These are phyloP conservation scores for Plagodis dolabraria DNA, from an alignment of 2,888 invertebrate species.

Conservation along the genomic window DNA sequence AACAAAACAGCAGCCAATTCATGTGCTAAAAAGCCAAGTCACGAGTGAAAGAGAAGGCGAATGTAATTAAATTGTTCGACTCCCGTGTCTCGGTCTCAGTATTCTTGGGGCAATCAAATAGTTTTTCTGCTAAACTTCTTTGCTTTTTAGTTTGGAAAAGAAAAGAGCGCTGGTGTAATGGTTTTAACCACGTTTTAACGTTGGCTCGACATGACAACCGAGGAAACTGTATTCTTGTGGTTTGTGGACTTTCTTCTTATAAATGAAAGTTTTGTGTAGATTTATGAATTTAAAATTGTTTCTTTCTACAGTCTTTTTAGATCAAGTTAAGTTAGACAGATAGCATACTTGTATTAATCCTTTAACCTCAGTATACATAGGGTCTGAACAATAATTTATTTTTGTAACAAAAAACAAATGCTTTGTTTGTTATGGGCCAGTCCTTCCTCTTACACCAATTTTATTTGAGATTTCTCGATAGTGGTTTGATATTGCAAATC, in stretches of 20 bases:
- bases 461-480: too few species aligned
- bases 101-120: conserved; percentile 62
- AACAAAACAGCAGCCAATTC: conserved; percentile 17
- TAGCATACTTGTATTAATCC: too few species aligned
- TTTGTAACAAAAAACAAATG: too few species aligned
- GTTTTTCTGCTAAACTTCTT: conserved; percentile 60
- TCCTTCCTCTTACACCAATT: too few species aligned
- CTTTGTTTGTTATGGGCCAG: too few species aligned
- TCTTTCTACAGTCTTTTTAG: too few species aligned
- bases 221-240: conserved; percentile 17
- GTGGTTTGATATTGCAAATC: too few species aligned
- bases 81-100: conserved; percentile 54
- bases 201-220: conserved; percentile 38
- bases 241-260: conserved; percentile 9
- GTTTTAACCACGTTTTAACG: conserved; percentile 28
- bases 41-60: conserved; percentile 60
- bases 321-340: too few species aligned
- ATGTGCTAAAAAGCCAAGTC: conserved; percentile 52
- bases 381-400: too few species aligned
- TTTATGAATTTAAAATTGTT: background rate
- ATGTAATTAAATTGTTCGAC: conserved; percentile 77
- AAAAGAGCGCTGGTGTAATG: conserved; percentile 45
- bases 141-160: conserved; percentile 54
- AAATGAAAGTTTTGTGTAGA: conserved; percentile 6
- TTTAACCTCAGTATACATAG: too few species aligned